Evolutionary conservation across 2,888 invertebrate species (phyloP).

Genomic region (Lordiphosa fenestrarum): DNA sequence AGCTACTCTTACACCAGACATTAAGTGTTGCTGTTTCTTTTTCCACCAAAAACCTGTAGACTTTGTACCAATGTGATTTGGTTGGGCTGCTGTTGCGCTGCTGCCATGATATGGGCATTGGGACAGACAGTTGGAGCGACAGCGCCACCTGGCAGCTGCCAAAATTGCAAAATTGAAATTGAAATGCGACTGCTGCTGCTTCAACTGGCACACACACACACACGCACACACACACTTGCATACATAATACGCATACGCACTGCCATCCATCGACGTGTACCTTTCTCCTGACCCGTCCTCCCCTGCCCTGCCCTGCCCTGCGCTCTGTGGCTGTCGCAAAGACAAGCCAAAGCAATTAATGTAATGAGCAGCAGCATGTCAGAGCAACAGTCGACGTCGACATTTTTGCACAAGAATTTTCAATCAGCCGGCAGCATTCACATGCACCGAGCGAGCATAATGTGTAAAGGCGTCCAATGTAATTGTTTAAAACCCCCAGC

Average conservation of each 20-base stretch:
- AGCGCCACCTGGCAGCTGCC: conserved; percentile 77
- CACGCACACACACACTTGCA: conserved; percentile 34
- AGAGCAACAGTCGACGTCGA: conserved; percentile 63
- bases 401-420: conserved; percentile 75
- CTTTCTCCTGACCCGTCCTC: background rate
- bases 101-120: conserved; percentile 63
- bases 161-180: conserved; percentile 77
- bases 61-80: no score
- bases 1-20: no score
- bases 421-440: conserved; percentile 50
- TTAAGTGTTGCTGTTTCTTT: no score
- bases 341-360: conserved; percentile 74
- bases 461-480: conserved; percentile 70
- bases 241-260: conserved; percentile 73
- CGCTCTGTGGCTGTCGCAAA: conserved; percentile 51
- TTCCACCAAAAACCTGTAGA: no score
- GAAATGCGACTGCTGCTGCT: conserved; percentile 70
- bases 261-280: conserved; percentile 17
- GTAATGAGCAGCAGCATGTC: conserved; percentile 73
- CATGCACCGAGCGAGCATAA: conserved; percentile 37
- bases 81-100: conserved; percentile 8
- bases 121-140: conserved; percentile 67
- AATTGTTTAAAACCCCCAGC: conserved; percentile 67
- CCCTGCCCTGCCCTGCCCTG: conserved; percentile 3
- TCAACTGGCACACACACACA: conserved; percentile 17